These are phyloP conservation scores for Lycocerus yunnanus DNA, from an alignment of 2,888 invertebrate species.

Conservation along the genomic window DNA sequence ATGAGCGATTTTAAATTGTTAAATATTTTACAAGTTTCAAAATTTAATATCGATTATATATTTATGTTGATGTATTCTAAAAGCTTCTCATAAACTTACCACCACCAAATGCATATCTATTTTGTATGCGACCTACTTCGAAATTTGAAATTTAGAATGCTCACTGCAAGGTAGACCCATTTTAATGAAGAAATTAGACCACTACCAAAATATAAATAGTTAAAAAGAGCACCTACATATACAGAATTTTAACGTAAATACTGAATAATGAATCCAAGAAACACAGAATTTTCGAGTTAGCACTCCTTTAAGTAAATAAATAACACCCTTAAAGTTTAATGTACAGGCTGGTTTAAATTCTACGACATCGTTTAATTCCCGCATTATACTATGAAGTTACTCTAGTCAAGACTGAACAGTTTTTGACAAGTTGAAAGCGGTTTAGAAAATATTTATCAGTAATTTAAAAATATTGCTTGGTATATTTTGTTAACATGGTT, in stretches of 20 bases:
- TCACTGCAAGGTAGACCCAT: background rate
- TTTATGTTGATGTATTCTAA: background rate
- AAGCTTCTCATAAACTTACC: background rate
- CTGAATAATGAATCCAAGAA: background rate
- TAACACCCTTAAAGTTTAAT: background rate
- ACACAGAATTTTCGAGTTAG: background rate
- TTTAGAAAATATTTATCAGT: too few relatives aligned
- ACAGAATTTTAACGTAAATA: background rate
- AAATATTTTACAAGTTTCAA: background rate
- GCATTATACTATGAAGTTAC: too few relatives aligned
- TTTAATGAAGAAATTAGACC: background rate
- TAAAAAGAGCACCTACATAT: background rate
- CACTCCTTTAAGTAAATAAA: background rate
- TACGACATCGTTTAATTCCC: background rate
- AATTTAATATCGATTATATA: background rate
- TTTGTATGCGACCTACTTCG: slow-evolving; percentile 22
- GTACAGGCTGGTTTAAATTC: background rate
- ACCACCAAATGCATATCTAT: slow-evolving; percentile 3
- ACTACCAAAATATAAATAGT: background rate
- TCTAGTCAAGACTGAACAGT: too few relatives aligned
- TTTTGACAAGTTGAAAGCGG: too few relatives aligned
- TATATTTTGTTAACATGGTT: too few relatives aligned
- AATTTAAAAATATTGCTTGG: too few relatives aligned
- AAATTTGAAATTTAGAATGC: slow-evolving; percentile 23
- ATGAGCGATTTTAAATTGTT: background rate